A percentile compares a stretch with the other conserved stretches of the same genome.
Conservation (phyloP, 2,797 vertebrate species). For the Pseudochaenichthys georgianus region DNA sequence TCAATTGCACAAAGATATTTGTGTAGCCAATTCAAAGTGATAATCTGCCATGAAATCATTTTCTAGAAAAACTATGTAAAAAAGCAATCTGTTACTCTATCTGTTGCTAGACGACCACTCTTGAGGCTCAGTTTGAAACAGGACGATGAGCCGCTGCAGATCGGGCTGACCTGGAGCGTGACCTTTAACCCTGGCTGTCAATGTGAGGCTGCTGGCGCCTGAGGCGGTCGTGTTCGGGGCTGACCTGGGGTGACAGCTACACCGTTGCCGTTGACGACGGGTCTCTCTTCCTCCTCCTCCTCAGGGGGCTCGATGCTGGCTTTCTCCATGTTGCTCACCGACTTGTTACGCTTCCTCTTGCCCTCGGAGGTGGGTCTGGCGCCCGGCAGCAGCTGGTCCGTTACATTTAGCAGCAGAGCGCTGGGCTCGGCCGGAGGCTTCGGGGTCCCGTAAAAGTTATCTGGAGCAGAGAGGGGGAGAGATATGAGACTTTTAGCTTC, state of each 20-base stretch:
- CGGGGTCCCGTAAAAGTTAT: slow-evolving; percentile 98
- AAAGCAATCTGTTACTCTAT: slow-evolving; percentile 48
- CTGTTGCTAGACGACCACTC: slow-evolving; percentile 71
- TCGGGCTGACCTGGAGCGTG: slow-evolving; percentile 16
- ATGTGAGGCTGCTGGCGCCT: background rate
- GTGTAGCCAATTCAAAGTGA: slow-evolving; percentile 50
- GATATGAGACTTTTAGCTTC: background rate
- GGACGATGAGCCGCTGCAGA: slow-evolving; percentile 22
- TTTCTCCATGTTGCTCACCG: slow-evolving; percentile 99
- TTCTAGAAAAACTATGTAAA: slow-evolving; percentile 28
- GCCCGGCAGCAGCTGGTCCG: slow-evolving; percentile 95
- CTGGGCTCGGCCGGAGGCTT: slow-evolving; percentile 96
- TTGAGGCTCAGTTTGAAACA: slow-evolving; percentile 46
- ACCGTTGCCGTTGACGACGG: slow-evolving; percentile 94
- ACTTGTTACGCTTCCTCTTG: slow-evolving; percentile 98
- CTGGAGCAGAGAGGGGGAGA: slow-evolving; percentile 73
- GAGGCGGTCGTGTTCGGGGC: slow-evolving; percentile 48
- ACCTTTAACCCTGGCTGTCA: slow-evolving; percentile 42
- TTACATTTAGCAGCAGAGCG: slow-evolving; percentile 95
- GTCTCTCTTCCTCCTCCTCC: slow-evolving; percentile 96
- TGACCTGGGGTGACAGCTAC: slow-evolving; percentile 93
- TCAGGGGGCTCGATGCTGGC: slow-evolving; percentile 94
- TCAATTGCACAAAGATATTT: slow-evolving; percentile 41
- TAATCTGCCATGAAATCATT: slow-evolving; percentile 48
- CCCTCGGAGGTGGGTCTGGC: slow-evolving; percentile 95